phyloP scores from a whole-genome alignment of 2,113 vertebrate species.

The Columba livia region DNA sequence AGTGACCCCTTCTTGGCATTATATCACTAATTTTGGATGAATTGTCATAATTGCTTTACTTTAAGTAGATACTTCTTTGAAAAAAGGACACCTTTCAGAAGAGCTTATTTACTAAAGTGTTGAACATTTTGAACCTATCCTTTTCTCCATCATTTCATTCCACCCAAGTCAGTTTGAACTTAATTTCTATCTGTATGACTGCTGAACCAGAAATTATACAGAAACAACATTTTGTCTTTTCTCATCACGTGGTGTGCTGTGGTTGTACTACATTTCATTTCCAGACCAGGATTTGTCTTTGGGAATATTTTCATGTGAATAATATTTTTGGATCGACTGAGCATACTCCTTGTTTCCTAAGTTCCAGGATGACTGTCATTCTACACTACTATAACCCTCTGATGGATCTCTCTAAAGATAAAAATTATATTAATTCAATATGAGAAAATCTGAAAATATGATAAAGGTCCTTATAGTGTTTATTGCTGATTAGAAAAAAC shows the following conservation, averaged over 20 bases:
- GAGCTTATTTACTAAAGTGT: neutral
- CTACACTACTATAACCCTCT: neutral
- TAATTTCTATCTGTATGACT: neutral
- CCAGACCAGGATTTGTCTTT: neutral
- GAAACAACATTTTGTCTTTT: neutral
- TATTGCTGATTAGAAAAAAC: neutral
- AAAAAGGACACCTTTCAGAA: neutral
- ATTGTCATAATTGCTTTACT: neutral
- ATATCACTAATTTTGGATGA: neutral
- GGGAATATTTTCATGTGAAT: neutral
- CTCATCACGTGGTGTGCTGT: neutral
- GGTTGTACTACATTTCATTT: neutral
- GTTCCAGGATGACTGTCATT: neutral
- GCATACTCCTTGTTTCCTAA: neutral
- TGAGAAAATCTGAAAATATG: neutral
- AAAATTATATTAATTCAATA: neutral
- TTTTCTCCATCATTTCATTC: neutral
- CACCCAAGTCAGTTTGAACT: neutral
- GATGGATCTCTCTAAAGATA: neutral
- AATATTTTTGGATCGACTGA: neutral
- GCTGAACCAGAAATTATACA: neutral
- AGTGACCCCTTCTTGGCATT: neutral
- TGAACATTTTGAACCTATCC: conserved; percentile 8
- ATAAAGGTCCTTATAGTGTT: neutral
- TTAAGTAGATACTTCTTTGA: rapidly evolving